A percentile compares a stretch with the other conserved stretches of the same genome.
phyloP scores from a whole-genome alignment of 2,888 invertebrate genomes.

The Siphonodentalium dalli region DNA sequence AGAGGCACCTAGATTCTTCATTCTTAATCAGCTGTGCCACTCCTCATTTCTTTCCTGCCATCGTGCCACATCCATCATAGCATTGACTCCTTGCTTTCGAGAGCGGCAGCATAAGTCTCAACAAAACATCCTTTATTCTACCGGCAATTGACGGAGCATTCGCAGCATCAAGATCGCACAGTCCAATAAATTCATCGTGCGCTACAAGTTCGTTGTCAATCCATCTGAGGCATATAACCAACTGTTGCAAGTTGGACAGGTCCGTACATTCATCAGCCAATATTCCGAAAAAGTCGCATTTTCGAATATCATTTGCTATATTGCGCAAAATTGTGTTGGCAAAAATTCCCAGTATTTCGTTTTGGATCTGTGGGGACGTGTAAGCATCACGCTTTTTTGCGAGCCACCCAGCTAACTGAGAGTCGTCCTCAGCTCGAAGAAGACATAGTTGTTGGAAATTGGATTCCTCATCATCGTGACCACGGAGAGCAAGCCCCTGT shows the following conservation, averaged over 20 bases:
- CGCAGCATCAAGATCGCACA: slow-evolving; percentile 1
- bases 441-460: slow-evolving; percentile 17
- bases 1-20: too few species aligned
- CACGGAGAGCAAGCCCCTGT: slow-evolving; percentile 12
- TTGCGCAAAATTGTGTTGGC: background rate
- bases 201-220: slow-evolving; percentile 1
- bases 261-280: slow-evolving; percentile 12
- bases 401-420: slow-evolving; percentile 1
- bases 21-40: slow-evolving; percentile 5
- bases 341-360: slow-evolving; percentile 11
- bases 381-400: background rate
- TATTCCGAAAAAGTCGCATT: background rate
- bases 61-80: slow-evolving; percentile 13
- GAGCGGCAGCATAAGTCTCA: slow-evolving; percentile 7
- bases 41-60: slow-evolving; percentile 11
- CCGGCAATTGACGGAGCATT: slow-evolving; percentile 5
- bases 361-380: slow-evolving; percentile 5
- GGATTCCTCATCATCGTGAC: slow-evolving; percentile 4
- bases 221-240: slow-evolving; percentile 10
- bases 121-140: slow-evolving; percentile 5
- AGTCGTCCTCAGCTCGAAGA: slow-evolving; percentile 7
- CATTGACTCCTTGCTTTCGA: slow-evolving; percentile 9
- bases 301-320: slow-evolving; percentile 1
- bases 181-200: slow-evolving; percentile 15
- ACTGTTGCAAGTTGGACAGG: slow-evolving; percentile 10